A percentile compares a stretch with the other conserved stretches of the same genome.
phyloP scores from a whole-genome alignment of 2,113 vertebrate species.

The Numenius arquata region DNA sequence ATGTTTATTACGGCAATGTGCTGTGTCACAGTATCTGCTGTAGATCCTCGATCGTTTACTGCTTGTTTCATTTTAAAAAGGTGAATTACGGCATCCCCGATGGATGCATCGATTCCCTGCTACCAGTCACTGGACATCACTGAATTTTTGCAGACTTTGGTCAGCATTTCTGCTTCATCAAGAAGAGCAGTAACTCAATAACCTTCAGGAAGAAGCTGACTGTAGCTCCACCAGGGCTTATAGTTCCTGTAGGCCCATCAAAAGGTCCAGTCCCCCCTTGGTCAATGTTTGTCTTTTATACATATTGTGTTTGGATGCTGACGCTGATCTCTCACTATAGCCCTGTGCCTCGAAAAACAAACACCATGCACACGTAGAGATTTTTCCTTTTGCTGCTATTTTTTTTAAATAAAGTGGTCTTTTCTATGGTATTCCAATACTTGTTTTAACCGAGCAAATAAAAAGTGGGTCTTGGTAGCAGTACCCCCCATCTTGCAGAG shows the following conservation, averaged over 20 bases:
- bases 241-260: not conserved
- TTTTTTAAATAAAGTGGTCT: not conserved
- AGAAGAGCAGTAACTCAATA: not conserved
- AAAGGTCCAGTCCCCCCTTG: not conserved
- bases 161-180: not conserved
- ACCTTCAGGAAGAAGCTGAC: not conserved
- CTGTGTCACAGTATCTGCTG: not conserved
- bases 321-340: not conserved
- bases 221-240: not conserved
- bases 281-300: not conserved
- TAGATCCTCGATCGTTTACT: not conserved
- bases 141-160: not conserved
- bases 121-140: accelerated
- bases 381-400: not conserved
- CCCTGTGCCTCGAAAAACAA: not conserved
- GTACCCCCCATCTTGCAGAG: not conserved
- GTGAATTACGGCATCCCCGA: not conserved
- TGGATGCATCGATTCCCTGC: not conserved
- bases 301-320: not conserved
- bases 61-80: not conserved
- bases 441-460: not conserved
- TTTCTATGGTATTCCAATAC: not conserved
- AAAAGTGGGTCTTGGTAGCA: not conserved
- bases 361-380: accelerated
- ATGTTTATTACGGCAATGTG: not conserved